These are phyloP conservation scores for Rhingia campestris DNA, from an alignment of 2,888 invertebrate species.

Conservation along the genomic window DNA sequence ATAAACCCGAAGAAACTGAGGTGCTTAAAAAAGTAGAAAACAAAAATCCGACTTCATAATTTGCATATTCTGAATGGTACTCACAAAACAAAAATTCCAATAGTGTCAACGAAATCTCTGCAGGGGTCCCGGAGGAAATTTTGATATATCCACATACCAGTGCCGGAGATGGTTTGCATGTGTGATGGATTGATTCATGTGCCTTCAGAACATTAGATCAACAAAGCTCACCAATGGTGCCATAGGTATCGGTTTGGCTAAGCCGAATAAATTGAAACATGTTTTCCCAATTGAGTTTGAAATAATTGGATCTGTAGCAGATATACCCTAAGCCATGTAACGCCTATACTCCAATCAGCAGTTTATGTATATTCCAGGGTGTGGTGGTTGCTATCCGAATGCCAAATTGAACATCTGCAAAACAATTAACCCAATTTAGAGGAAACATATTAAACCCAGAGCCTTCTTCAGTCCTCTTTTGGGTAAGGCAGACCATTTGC, in stretches of 20 bases:
- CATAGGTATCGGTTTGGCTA: conserved; percentile 34
- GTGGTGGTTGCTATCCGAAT: conserved; percentile 1
- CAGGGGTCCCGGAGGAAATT: conserved; percentile 35
- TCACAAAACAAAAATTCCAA: conserved; percentile 46
- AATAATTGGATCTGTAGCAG: conserved; percentile 60
- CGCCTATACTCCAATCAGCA: conserved; percentile 5
- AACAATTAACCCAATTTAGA: conserved; percentile 63
- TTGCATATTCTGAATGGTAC: conserved; percentile 35
- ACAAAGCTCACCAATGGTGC: conserved; percentile 23
- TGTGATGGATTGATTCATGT: conserved; percentile 61
- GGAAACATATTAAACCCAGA: conserved; percentile 29
- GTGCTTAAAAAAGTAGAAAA: too few species aligned
- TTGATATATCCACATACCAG: conserved; percentile 12
- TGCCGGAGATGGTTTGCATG: conserved; percentile 20
- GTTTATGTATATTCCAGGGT: background rate
- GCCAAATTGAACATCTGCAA: conserved; percentile 60
- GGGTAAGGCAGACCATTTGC: background rate
- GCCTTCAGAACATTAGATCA: conserved; percentile 40
- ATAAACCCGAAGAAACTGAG: background rate
- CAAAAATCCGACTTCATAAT: background rate
- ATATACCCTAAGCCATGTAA: background rate
- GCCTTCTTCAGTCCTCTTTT: background rate
- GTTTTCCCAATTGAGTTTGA: conserved; percentile 50
- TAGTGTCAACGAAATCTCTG: conserved; percentile 44
- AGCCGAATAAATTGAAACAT: conserved; percentile 58